Conservation (phyloP, 2,888 invertebrate genomes). For the Elysia crispata region DNA sequence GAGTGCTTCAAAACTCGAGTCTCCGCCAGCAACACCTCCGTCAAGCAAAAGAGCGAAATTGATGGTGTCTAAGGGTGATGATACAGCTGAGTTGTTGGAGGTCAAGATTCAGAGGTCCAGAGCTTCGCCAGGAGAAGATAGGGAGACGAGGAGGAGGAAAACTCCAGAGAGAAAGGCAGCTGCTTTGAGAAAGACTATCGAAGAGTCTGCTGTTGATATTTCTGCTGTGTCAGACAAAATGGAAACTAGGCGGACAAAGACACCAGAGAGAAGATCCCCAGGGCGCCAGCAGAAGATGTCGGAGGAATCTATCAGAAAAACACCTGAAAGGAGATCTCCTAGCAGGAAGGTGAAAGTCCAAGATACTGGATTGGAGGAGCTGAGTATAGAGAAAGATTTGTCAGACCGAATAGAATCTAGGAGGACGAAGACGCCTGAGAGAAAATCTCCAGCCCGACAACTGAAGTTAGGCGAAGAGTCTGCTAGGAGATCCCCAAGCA, state of each 20-base stretch:
- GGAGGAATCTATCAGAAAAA: no score
- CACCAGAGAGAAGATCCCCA: constrained; percentile 22
- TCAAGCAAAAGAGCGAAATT: constrained; percentile 40
- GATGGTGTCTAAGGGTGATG: constrained; percentile 2
- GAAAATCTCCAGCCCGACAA: background rate
- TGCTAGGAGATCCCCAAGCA: constrained; percentile 20
- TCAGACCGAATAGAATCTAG: background rate
- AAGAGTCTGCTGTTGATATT: background rate
- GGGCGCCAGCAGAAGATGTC: background rate
- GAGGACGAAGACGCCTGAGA: background rate
- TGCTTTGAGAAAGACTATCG: background rate
- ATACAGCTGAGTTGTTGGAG: background rate
- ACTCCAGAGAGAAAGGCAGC: background rate
- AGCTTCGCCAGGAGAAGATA: background rate
- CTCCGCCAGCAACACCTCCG: constrained; percentile 43
- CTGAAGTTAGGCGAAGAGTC: background rate
- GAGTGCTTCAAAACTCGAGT: background rate
- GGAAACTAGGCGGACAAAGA: constrained; percentile 26
- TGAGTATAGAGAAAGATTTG: background rate
- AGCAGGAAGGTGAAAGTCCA: background rate
- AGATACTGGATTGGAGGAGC: background rate
- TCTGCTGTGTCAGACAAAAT: background rate
- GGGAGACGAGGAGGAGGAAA: background rate
- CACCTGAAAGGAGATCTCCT: constrained; percentile 29
- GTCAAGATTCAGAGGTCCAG: no score